Evolutionary conservation across 2,888 invertebrate genomes (phyloP).

Genomic region (Campoplex nolae): DNA sequence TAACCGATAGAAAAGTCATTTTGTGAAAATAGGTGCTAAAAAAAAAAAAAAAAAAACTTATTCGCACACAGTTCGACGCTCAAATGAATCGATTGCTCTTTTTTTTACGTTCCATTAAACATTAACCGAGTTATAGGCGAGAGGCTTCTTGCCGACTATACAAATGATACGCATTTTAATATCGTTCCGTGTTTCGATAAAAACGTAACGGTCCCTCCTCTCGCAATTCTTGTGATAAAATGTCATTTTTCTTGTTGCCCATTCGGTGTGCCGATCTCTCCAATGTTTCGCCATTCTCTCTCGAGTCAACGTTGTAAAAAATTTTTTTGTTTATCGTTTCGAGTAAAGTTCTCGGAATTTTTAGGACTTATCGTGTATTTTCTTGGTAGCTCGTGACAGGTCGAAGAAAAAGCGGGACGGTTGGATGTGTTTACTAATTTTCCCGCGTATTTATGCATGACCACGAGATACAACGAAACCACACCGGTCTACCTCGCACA

Average conservation of each 20-base stretch:
- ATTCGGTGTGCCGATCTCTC: not conserved
- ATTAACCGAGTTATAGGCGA: not conserved
- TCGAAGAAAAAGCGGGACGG: slow-evolving; percentile 51
- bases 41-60: not conserved
- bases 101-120: not conserved
- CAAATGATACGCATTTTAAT: not conserved
- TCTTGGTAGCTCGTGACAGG: not conserved
- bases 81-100: not conserved
- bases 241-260: not conserved
- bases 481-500: not conserved
- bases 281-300: no score
- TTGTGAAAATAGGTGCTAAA: not conserved
- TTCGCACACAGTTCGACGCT: no score
- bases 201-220: not conserved
- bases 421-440: slow-evolving; percentile 73
- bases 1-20: not conserved
- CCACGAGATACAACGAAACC: slow-evolving; percentile 39
- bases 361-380: not conserved
- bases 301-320: not conserved
- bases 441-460: slow-evolving; percentile 58
- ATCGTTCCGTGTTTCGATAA: not conserved
- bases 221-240: not conserved
- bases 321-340: not conserved
- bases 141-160: not conserved
- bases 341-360: not conserved